phyloP scores from a whole-genome alignment of 2,888 invertebrate genomes.

The Prenolepis imparis region DNA sequence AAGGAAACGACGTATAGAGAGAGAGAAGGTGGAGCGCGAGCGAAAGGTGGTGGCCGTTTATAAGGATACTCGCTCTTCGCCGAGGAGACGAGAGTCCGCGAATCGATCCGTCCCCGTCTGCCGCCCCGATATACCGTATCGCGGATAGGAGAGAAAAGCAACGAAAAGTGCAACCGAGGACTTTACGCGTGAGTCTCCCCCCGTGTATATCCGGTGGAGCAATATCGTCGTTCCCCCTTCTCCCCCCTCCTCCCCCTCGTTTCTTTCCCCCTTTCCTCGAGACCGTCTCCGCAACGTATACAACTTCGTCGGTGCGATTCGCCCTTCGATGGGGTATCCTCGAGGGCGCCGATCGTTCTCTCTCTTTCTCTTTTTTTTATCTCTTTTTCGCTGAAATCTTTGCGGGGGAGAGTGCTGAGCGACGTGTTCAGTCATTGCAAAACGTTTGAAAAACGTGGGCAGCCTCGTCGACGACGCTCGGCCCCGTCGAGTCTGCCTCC shows the following conservation, averaged over 20 bases:
- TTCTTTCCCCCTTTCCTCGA: not conserved
- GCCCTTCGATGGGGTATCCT: no score
- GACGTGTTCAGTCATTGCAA: slow-evolving; percentile 4
- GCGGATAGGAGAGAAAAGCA: not conserved
- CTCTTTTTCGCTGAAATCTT: not conserved
- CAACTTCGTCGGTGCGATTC: no score
- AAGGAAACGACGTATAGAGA: not conserved
- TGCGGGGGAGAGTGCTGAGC: not conserved
- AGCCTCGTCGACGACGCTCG: slow-evolving; percentile 44
- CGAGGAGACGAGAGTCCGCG: slow-evolving; percentile 26
- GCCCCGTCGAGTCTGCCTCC: slow-evolving; percentile 31
- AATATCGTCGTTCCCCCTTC: no score
- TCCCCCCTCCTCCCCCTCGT: not conserved
- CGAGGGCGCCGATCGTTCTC: no score
- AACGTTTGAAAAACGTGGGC: slow-evolving; percentile 30
- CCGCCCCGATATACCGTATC: slow-evolving; percentile 20
- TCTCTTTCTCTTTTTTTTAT: not conserved
- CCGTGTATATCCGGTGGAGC: not conserved
- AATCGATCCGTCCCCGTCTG: slow-evolving; percentile 46
- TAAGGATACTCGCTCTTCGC: not conserved
- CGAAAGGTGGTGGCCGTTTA: not conserved
- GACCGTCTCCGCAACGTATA: not conserved
- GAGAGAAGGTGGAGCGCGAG: slow-evolving; percentile 20
- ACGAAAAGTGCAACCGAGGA: not conserved
- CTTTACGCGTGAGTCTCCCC: not conserved